Evolutionary conservation across 1,140 invertebrate species (phyloP).

Genomic region (Drosophila kepulauana): DNA sequence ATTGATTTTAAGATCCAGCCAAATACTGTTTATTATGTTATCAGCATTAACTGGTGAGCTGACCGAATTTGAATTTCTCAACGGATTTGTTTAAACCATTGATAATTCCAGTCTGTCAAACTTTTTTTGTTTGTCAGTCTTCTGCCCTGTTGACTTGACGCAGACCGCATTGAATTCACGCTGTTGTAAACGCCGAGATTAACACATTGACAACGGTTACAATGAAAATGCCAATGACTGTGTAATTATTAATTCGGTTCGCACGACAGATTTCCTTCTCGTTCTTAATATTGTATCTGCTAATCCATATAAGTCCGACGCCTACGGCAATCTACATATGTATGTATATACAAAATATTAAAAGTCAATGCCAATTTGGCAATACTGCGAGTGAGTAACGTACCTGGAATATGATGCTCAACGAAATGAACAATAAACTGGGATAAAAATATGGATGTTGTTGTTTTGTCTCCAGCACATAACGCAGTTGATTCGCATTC

Average conservation of each 20-base stretch:
- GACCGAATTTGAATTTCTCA: too few species aligned
- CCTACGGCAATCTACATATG: slow-evolving; percentile 90
- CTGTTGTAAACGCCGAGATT: slow-evolving; percentile 89
- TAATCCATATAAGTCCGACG: slow-evolving; percentile 92
- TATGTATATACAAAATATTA: slow-evolving; percentile 5
- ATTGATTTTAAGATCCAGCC: too few species aligned
- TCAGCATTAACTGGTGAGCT: too few species aligned
- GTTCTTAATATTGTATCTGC: slow-evolving; percentile 91
- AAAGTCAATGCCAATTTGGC: slow-evolving; percentile 17
- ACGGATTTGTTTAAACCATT: too few species aligned
- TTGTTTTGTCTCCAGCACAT: slow-evolving; percentile 90
- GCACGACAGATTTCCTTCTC: slow-evolving; percentile 90
- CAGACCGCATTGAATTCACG: too few species aligned
- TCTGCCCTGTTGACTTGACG: too few species aligned
- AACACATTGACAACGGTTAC: slow-evolving; percentile 94
- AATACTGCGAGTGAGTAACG: slow-evolving; percentile 12
- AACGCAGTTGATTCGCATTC: slow-evolving; percentile 95
- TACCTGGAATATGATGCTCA: slow-evolving; percentile 93
- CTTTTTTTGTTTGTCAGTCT: too few species aligned
- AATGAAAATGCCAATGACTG: slow-evolving; percentile 92
- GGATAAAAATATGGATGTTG: slow-evolving; percentile 91
- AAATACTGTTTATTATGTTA: too few species aligned
- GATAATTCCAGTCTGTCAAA: too few species aligned
- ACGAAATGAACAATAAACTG: slow-evolving; percentile 90
- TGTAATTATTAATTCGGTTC: slow-evolving; percentile 93